phyloP scores from a whole-genome alignment of 2,888 invertebrate species.

The Melieria crassipennis region DNA sequence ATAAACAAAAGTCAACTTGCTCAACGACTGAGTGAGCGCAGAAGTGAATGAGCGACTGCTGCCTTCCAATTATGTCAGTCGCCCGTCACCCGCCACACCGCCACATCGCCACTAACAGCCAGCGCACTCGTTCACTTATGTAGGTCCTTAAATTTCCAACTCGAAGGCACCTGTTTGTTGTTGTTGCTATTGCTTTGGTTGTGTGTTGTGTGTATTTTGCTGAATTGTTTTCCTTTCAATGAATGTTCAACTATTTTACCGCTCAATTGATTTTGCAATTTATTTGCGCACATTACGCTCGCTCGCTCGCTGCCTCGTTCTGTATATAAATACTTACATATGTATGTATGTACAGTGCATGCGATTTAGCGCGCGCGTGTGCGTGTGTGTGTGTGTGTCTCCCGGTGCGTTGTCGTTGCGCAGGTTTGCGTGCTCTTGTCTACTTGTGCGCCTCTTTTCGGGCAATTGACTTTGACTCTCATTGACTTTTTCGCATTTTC shows the following conservation, averaged over 20 bases:
- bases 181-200: background rate
- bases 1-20: too few relatives aligned
- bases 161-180: background rate
- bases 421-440: conserved; percentile 2
- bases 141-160: conserved; percentile 10
- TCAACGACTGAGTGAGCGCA: too few relatives aligned
- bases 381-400: conserved; percentile 7
- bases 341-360: conserved; percentile 13
- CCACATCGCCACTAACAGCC: background rate
- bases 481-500: conserved; percentile 47
- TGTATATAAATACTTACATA: conserved; percentile 3
- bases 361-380: conserved; percentile 2
- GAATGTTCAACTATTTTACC: conserved; percentile 57
- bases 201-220: background rate
- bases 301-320: background rate
- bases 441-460: conserved; percentile 18
- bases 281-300: conserved; percentile 55
- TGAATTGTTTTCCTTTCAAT: conserved; percentile 36
- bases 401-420: background rate
- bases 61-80: conserved; percentile 22
- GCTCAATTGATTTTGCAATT: conserved; percentile 63
- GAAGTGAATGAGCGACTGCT: conserved; percentile 2
- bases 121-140: conserved; percentile 5
- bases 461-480: conserved; percentile 36
- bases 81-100: background rate